These are phyloP conservation scores for Macrosoma leucophasiata DNA, from an alignment of 2,888 invertebrate genomes.

Conservation along the genomic window DNA sequence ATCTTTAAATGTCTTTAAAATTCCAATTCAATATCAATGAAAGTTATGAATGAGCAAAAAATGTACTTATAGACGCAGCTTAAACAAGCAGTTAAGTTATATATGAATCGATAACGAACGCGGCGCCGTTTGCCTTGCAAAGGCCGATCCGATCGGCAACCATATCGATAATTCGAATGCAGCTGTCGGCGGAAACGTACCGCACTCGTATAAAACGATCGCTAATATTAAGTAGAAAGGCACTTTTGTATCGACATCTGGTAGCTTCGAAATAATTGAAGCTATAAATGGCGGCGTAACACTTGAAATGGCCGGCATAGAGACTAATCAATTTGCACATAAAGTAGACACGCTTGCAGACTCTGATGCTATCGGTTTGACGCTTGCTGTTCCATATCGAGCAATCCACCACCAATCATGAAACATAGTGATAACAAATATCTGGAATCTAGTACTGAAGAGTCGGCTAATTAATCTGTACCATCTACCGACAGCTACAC, in stretches of 20 bases:
- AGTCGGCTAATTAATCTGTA: constrained; percentile 52
- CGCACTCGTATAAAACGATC: constrained; percentile 31
- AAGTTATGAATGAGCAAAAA: too few relatives aligned
- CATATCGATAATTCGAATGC: constrained; percentile 45
- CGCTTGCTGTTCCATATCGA: constrained; percentile 53
- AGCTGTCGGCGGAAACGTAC: constrained; percentile 40
- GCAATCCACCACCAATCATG: constrained; percentile 49
- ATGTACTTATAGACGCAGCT: constrained; percentile 37
- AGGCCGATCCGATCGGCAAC: constrained; percentile 50
- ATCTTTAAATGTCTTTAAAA: too few relatives aligned
- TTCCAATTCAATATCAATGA: too few relatives aligned
- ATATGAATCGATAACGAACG: constrained; percentile 54
- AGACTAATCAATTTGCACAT: constrained; percentile 29
- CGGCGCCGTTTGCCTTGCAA: constrained; percentile 55
- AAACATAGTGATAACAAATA: constrained; percentile 43
- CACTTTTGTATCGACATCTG: constrained; percentile 19
- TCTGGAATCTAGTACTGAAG: constrained; percentile 49
- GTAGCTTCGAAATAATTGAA: constrained; percentile 12
- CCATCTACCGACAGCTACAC: constrained; percentile 36
- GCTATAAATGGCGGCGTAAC: constrained; percentile 14
- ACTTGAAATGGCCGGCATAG: constrained; percentile 24
- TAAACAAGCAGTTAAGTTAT: constrained; percentile 47
- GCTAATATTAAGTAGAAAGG: constrained; percentile 25
- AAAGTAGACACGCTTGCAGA: constrained; percentile 33
- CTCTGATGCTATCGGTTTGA: constrained; percentile 48